Base-by-base conservation (phyloP, 2,888 invertebrate genomes). In the Ceramica pisi region DNA sequence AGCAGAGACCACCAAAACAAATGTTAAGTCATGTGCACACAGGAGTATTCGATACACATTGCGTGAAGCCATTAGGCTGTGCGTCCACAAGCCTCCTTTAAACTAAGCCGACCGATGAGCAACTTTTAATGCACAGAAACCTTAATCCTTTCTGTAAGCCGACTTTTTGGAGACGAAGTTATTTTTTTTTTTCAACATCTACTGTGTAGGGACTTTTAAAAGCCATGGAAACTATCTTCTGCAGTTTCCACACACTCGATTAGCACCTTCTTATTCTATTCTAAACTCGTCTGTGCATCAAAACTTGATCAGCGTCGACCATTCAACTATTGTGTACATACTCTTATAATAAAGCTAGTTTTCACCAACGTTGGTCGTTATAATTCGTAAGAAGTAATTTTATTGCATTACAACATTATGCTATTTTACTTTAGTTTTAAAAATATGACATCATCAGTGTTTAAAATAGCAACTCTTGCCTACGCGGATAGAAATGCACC, bases 361-460 rank as follows among this genome's bases (percentile, higher is more conserved):
- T 82, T 74, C 74, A 83, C 83, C 84, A 86, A 84, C 72, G 75
- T 89, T 89, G 89, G 87, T 90, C 88, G 71, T 84, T 83, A 83
- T 86, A 89, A 90, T 90, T 90, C 88, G 88, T 83, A 84, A 79
- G 71, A 76, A 78, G 79, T 79, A 71, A 79, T 74, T 77, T 86
- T 88, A 89, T 84, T 87, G 83, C 84, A 80, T 78, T 74, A 74
- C 35, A 80, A 79, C 72, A 85, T 87, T 85, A 87, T 80, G 76
- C 84, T 82, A 85, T 46, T 68, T 75, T 75, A 79, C 48, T 72
- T 82, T 80, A 71, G 50, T 65, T 75, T 79, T 57, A 75, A 72
- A 78, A 81, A 75, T 63, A 77, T 69, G 51, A 74, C 56, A 62
- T 67, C 60, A 72, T 69, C 64, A 46, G 35, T 50, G 2, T 63